Base-by-base conservation (phyloP, 2,888 invertebrate genomes). In the Camponotus fellah region DNA sequence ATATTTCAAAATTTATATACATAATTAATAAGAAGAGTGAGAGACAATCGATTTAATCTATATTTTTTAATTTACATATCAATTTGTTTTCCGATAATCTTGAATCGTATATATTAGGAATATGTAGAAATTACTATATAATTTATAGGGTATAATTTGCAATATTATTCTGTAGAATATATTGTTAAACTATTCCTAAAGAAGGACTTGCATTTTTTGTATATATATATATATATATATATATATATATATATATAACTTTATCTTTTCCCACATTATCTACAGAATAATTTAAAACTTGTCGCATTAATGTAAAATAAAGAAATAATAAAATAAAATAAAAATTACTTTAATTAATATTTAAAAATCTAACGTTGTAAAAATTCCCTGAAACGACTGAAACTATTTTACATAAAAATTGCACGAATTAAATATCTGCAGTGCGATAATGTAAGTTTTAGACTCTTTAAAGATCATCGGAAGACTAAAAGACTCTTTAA, bases 401-500 rank as follows among this genome's bases (percentile, higher is more conserved):
- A 64, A 76, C 10, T 46, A 14, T 65, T 60, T 12, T 26, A 9
- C 21, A 26, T 58, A 14, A 68, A 56, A 43, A 43, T 43, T 43
- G 14, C 6, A 9, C 65, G 26, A 12, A 3, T 1, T 46, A 34
- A 37, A 76, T 21, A 65, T 65, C 12, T 40, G 53, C 53, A 53
- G 26, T 21, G n/a, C n/a, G 32, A 77, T 69, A 43, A 46, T 32
- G 58, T 17, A 32, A 10, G 71, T 69, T 69, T 77, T 26, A 43
- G 17, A 21, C 71, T 21, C 60, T 32, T n/a, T 40, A 56, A 74
- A 64, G 26, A 76, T 76, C 32, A 81, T n/a, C 40, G 62, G 56
- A 64, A 21, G 62, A 62, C 79, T n/a, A n/a, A n/a, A n/a, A 43
- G 17, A 21, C 71, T 21, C 60, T 32, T n/a, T 40, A 56, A 74